These are phyloP conservation scores for Callosobruchus maculatus DNA, from an alignment of 2,888 invertebrate species.

Conservation along the genomic window DNA sequence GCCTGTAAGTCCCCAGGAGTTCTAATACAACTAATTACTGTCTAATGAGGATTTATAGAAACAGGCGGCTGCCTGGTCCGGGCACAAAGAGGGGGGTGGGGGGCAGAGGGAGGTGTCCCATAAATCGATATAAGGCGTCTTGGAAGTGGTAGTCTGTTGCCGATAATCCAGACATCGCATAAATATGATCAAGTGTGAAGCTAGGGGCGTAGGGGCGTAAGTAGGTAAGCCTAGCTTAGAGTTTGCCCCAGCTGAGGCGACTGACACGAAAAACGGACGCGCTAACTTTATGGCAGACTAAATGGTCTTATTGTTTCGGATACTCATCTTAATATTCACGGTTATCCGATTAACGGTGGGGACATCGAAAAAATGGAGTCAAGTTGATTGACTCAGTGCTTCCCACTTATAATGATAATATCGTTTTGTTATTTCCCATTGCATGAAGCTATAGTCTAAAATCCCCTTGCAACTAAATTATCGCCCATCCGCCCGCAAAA, in stretches of 20 bases:
- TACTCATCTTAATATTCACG: not conserved
- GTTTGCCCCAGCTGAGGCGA: constrained; percentile 49
- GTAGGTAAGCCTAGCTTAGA: constrained; percentile 50
- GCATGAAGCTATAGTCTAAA: too few relatives aligned
- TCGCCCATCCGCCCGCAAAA: too few relatives aligned
- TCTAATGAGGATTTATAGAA: constrained; percentile 47
- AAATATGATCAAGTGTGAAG: constrained; percentile 54
- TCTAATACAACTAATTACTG: constrained; percentile 41
- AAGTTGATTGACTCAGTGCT: too few relatives aligned
- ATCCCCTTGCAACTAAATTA: too few relatives aligned
- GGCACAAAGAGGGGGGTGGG: not conserved
- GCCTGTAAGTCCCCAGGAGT: not conserved
- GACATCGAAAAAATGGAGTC: too few relatives aligned
- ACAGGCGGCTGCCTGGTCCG: constrained; percentile 35
- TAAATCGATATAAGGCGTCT: constrained; percentile 50
- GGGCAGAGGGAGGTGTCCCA: constrained; percentile 43
- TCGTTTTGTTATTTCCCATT: too few relatives aligned
- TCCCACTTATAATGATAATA: too few relatives aligned
- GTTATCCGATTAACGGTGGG: not conserved
- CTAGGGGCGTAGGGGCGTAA: constrained; percentile 49
- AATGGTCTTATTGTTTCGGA: constrained; percentile 23
- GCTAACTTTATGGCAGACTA: constrained; percentile 39
- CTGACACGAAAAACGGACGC: constrained; percentile 41
- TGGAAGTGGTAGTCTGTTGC: constrained; percentile 47
- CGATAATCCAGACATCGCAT: constrained; percentile 53